A percentile compares a stretch with the other conserved stretches of the same genome.
phyloP scores from a whole-genome alignment of 2,797 vertebrate genomes.

The Neomorphus geoffroyi region DNA sequence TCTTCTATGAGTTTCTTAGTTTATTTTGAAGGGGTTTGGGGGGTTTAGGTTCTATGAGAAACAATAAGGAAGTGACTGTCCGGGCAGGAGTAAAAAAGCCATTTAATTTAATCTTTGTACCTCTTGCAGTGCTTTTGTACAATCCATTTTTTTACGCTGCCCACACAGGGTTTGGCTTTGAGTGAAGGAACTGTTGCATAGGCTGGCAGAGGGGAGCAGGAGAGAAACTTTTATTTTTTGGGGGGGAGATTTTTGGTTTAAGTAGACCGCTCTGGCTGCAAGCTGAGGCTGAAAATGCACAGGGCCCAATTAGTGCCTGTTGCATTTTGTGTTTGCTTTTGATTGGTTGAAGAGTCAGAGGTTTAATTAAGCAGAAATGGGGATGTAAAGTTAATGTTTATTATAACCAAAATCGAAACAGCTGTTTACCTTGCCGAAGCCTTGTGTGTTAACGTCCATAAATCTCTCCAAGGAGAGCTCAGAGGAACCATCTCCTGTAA shows the following conservation, averaged over 20 bases:
- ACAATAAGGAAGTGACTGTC: background rate
- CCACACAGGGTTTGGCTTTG: background rate
- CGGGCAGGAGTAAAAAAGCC: background rate
- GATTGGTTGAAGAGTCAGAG: slow-evolving; percentile 35
- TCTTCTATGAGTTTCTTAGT: background rate
- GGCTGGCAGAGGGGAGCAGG: background rate
- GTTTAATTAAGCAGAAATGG: slow-evolving; percentile 65
- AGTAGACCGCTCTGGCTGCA: background rate
- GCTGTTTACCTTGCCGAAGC: slow-evolving; percentile 54
- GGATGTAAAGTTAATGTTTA: slow-evolving; percentile 56
- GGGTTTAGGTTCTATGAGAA: background rate
- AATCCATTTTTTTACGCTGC: accelerated
- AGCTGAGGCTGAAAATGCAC: slow-evolving; percentile 31
- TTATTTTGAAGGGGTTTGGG: background rate
- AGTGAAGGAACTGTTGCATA: background rate
- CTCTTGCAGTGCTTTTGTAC: accelerated
- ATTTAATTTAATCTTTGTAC: background rate
- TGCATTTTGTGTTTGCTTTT: slow-evolving; percentile 19
- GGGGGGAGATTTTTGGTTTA: background rate
- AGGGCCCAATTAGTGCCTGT: slow-evolving; percentile 42
- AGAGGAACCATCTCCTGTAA: background rate
- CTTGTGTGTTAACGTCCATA: slow-evolving; percentile 6
- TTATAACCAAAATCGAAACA: slow-evolving; percentile 60
- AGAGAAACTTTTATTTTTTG: background rate
- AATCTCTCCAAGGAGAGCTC: slow-evolving; percentile 31